Base-by-base conservation (phyloP, 2,797 vertebrate species). In the Sardinella longiceps region DNA sequence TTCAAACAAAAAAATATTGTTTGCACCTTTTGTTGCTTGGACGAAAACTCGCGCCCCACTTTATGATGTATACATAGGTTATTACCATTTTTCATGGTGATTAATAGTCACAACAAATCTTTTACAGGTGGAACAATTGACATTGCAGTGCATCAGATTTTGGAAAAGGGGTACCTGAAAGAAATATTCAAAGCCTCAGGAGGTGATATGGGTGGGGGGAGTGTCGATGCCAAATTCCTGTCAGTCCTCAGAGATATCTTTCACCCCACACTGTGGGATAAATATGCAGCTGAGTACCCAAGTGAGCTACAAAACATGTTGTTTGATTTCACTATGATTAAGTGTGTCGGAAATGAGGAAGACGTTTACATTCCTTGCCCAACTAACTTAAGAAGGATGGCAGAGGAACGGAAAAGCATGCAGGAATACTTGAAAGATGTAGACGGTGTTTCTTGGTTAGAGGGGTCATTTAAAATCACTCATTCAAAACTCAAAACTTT, bases 101-200 rank as follows among this genome's bases (percentile, higher is more conserved):
- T 45, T 3, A 45, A 3, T 9, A 45, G 45, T 45, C 9, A 45
- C 45, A 45, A 45, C 9, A 45, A 3, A n/a, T 45, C 45, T 45
- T 45, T 45, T 45, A 45, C 2, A 86, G 87, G 90, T 81, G 90
- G 91, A n/a, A 92, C 91, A 6, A 18, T 90, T 84, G 90, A 91
- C 84, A 91, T 92, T 39, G 91, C 89, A 0, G 90, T 91, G 2
- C 89, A 90, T 5, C 89, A 92, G 81, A 86, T 92, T 74, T 83
- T 87, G 82, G 53, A 85, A 63, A 80, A 82, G n/a, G 46, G 30
- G 63, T 58, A 0, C 20, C 63, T 93, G 80, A 91, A 91, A 83
- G 91, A 92, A 63, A 30, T 93, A 87, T 84, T 89, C 30, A 91
- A 85, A 46, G 91, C 87, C 28, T 43, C 85, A 48, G 91, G 90